A percentile compares a stretch with the other conserved stretches of the same genome.
phyloP scores from a whole-genome alignment of 2,113 vertebrate genomes.

The Zapornia atra region DNA sequence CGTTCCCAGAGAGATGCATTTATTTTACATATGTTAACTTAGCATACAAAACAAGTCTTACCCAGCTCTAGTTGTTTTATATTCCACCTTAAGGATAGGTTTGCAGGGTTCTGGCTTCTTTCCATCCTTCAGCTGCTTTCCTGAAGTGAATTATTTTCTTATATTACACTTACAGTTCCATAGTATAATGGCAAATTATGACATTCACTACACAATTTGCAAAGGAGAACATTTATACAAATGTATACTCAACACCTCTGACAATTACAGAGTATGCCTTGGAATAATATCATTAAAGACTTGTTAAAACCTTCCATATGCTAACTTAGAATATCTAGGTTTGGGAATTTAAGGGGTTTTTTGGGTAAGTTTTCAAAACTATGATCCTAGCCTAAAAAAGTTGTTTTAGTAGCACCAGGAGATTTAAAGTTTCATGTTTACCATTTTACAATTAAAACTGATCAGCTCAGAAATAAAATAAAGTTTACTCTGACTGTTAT shows the following conservation, averaged over 20 bases:
- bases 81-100: slow-evolving; percentile 99
- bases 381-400: background rate
- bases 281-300: background rate
- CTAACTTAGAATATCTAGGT: background rate
- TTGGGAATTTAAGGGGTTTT: background rate
- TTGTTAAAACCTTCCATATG: background rate
- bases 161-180: slow-evolving; percentile 55
- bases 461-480: background rate
- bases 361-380: background rate
- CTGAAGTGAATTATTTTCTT: slow-evolving; percentile 83
- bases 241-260: background rate
- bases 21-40: background rate
- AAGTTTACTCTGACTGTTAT: background rate
- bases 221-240: background rate
- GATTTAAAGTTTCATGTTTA: background rate
- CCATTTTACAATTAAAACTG: background rate
- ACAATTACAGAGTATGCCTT: background rate
- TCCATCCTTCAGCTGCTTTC: slow-evolving; percentile 98
- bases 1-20: background rate
- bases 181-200: background rate
- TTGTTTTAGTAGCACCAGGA: background rate
- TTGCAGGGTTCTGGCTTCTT: slow-evolving; percentile 99
- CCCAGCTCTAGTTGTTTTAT: slow-evolving; percentile 96
- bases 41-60: slow-evolving; percentile 67
- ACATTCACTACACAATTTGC: background rate